phyloP scores from a whole-genome alignment of 2,113 vertebrate species.

The Lepisosteus oculatus region DNA sequence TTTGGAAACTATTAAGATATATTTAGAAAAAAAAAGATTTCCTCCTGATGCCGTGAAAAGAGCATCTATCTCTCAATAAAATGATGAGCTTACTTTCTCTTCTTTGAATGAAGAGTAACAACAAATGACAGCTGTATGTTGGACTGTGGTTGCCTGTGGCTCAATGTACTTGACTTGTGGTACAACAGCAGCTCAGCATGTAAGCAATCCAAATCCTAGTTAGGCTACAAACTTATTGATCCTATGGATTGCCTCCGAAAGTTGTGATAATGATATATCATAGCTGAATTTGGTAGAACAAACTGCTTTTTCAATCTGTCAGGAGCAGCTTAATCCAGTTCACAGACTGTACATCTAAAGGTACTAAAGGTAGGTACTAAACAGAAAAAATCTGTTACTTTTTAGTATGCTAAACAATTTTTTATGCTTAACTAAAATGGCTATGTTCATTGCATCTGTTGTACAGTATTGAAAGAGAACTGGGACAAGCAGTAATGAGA shows the following conservation, averaged over 20 bases:
- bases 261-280: constrained; percentile 83
- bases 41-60: not conserved
- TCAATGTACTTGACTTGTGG: constrained; percentile 62
- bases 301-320: constrained; percentile 48
- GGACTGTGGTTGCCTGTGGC: constrained; percentile 56
- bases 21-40: not conserved
- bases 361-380: not conserved
- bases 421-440: no score
- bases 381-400: constrained; percentile 18
- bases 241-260: constrained; percentile 78
- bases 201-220: constrained; percentile 72
- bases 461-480: no score
- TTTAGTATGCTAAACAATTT: no score
- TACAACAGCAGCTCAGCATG: constrained; percentile 70
- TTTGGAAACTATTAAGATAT: no score
- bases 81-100: constrained; percentile 17
- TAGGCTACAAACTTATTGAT: constrained; percentile 78
- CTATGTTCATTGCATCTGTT: no score
- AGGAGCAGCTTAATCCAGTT: constrained; percentile 68
- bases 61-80: not conserved
- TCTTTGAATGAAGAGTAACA: constrained; percentile 15
- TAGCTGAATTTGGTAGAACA: constrained; percentile 70
- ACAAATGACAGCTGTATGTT: constrained; percentile 19
- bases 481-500: no score
- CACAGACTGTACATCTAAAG: constrained; percentile 42